Percentiles rank a stretch among this genome's conserved stretches.
These are phyloP conservation scores for Sylvia borin DNA, from an alignment of 2,797 vertebrate genomes.

Conservation along the genomic window DNA sequence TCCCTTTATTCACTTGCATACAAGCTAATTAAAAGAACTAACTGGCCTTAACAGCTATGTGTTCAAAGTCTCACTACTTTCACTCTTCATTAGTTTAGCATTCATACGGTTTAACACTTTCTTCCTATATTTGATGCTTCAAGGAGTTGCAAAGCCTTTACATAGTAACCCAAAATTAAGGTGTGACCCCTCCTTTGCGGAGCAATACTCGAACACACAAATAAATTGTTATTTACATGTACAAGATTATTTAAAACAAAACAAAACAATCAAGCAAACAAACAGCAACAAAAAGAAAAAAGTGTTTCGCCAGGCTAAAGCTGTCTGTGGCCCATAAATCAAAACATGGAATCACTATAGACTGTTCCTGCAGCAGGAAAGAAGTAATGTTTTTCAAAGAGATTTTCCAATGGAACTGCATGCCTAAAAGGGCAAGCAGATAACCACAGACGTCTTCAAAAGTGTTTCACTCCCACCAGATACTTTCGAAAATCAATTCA, in stretches of 20 bases:
- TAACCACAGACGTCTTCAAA: neutral
- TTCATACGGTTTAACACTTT: neutral
- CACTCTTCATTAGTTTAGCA: neutral
- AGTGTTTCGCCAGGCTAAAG: neutral
- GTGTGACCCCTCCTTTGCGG: neutral
- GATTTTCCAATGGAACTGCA: neutral
- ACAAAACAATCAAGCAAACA: neutral
- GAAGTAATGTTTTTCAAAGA: neutral
- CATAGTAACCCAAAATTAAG: neutral
- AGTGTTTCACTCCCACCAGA: neutral
- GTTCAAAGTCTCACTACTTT: neutral
- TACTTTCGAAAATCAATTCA: neutral
- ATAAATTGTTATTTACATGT: neutral
- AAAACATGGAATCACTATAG: neutral
- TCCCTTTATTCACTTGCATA: neutral
- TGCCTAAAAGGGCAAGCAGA: neutral
- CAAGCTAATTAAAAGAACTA: constrained; percentile 27
- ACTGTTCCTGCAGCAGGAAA: neutral
- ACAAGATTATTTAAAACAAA: neutral
- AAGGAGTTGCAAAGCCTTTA: neutral
- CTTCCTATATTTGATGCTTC: neutral
- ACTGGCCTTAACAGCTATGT: neutral
- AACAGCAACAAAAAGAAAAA: neutral
- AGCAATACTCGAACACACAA: neutral
- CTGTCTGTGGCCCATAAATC: neutral